A percentile compares a stretch with the other conserved stretches of the same genome.
Evolutionary conservation across 2,888 invertebrate genomes (phyloP).

Genomic region (Apodemia zela): DNA sequence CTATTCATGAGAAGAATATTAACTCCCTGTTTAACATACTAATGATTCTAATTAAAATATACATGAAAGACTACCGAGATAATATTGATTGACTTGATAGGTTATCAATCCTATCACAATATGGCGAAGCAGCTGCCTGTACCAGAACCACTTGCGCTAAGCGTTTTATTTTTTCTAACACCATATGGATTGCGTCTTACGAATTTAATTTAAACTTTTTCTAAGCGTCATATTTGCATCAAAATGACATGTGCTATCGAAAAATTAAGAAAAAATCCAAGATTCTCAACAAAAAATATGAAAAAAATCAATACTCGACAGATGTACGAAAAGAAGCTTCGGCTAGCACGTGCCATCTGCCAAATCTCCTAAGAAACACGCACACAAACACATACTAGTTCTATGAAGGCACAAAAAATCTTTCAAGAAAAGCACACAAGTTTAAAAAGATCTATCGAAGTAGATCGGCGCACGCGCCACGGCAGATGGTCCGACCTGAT

Average conservation of each 20-base stretch:
- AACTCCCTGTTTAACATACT: too few species aligned
- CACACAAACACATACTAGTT: constrained; percentile 47
- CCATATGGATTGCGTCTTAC: constrained; percentile 61
- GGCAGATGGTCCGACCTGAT: constrained; percentile 69
- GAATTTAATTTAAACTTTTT: constrained; percentile 61
- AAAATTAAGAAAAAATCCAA: constrained; percentile 39
- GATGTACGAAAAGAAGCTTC: constrained; percentile 70
- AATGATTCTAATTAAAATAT: too few species aligned
- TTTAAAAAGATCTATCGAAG: constrained; percentile 58
- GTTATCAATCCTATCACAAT: constrained; percentile 40
- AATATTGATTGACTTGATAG: constrained; percentile 2
- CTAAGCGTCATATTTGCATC: constrained; percentile 72
- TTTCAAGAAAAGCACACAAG: constrained; percentile 48
- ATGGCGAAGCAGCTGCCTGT: constrained; percentile 47
- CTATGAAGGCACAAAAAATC: constrained; percentile 41
- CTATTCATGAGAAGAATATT: too few species aligned
- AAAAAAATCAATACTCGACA: constrained; percentile 67
- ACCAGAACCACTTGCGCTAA: constrained; percentile 66
- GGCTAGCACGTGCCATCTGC: constrained; percentile 77
- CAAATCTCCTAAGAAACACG: constrained; percentile 68
- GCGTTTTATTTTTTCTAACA: constrained; percentile 67
- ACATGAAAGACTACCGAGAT: not conserved
- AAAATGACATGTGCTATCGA: constrained; percentile 66
- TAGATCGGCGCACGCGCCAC: constrained; percentile 62
- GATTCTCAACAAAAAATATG: constrained; percentile 51